Base-by-base conservation (phyloP, 2,888 invertebrate species). In the Sphaerophoria taeniata region DNA sequence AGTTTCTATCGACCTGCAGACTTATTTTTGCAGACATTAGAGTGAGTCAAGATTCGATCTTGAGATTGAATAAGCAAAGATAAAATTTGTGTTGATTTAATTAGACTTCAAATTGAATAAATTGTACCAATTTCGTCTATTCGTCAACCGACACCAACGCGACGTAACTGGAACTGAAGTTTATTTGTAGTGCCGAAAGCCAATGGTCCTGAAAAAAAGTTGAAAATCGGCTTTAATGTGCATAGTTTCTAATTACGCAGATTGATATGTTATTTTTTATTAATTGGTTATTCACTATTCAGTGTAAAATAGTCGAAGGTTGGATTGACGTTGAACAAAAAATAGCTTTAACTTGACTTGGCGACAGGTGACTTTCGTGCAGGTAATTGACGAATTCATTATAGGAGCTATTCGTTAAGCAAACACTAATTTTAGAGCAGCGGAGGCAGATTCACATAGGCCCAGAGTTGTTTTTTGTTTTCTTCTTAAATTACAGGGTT, bases 381-480 rank as follows among this genome's bases (percentile, higher is more conserved):
- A 72, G 83, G 71, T 88, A 88, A 88, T 88, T 87, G 87, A 83
- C 83, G 76, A 87, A 87, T 83, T 87, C 75, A 87, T 87, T 87
- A 88, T 75, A 67, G 74, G 73, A 77, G 74, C 65, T 69, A 70
- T 77, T 75, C 69, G 74, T 71, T 79, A 84, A 71, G 67, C 72
- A 81, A 80, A 87, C 75, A 83, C 70, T 85, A 78, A 75, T 86
- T 74, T 69, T 12, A 78, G 86, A 31, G 39, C 39, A 39, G 39
- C 53, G 39, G 36, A 67, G 67, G 39, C 31, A 60, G 16, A 55
- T 0, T 16, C 76, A 33, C 60, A 45, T 61, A 43, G 9, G 55
- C 55, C n/a, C 53, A 61, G 31, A 11, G 24, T 49, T 36, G 43
- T 51, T 16, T 53, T 53, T 55, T 14, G 24, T 49, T 16, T 45